Base-by-base conservation (phyloP, 2,797 vertebrate species). In the Sarcoramphus papa region DNA sequence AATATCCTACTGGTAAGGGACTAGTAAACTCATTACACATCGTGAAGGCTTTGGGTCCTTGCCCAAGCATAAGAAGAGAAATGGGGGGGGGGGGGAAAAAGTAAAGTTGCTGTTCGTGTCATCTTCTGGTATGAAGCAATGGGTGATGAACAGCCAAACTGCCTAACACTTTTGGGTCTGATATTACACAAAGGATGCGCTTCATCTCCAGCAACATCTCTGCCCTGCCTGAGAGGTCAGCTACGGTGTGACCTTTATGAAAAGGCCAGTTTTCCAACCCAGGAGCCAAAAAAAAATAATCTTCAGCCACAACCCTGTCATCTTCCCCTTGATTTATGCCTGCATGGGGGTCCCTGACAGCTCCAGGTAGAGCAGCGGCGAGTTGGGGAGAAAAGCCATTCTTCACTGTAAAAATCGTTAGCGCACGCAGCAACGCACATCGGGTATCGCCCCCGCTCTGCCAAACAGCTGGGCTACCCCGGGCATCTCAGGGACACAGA, bases 401-500 rank as follows among this genome's bases (percentile, higher is more conserved):
- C 87, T 70, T 81, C 23, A 45, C 69, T 57, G n/a, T 9, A 22
- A 89, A 79, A 79, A 63, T 7, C 20, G 9, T 77, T 50, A 51
- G 37, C 48, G 37, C 37, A 4, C 23, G 14, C 53, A 76, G 68
- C 88, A 40, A 40, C 4, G 13, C 57, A 41, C 45, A 31, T 48
- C 37, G 22, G 88, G 60, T 24, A 60, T 76, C 75, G 68, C 41
- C 19, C 30, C 35, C 13, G 13, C 70, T 67, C 25, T 57, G 25
- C 79, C 90, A 94, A 95, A 68, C 92, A 95, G 65, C 95, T 96
- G 92, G 85, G 84, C 70, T 43, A 31, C 37, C 45, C 70, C 64
- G 94, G 96, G 95, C 94, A 97, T 94, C 90, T 59, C 45, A 7
- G 75, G 69, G 92, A 63, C 84, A 84, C 74, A 62, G 23, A 82